phyloP scores from a whole-genome alignment of 2,113 vertebrate genomes.

The Psittacara wagleri region DNA sequence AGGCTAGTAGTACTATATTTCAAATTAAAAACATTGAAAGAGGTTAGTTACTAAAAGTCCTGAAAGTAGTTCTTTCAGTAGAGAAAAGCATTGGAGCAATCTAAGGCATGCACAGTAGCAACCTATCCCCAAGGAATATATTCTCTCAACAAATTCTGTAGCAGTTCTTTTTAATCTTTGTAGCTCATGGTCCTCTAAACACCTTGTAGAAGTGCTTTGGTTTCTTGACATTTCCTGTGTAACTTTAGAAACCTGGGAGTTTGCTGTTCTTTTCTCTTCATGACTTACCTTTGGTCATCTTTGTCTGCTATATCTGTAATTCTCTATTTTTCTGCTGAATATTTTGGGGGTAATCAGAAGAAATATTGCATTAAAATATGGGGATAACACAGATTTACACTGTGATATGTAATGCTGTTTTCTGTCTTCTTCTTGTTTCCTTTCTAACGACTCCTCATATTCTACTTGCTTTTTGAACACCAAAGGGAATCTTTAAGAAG shows the following conservation, averaged over 20 bases:
- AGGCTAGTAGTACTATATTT: not conserved
- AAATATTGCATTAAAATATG: not conserved
- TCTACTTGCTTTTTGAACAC: not conserved
- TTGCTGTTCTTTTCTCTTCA: not conserved
- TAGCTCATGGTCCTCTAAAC: not conserved
- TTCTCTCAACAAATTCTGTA: not conserved
- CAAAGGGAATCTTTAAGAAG: not conserved
- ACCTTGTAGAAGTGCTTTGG: not conserved
- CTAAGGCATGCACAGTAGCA: not conserved
- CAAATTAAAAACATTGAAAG: not conserved
- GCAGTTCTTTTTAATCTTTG: not conserved
- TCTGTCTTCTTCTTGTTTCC: not conserved
- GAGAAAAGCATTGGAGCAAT: not conserved
- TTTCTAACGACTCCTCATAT: not conserved
- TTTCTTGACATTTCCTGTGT: not conserved
- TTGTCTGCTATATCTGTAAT: not conserved
- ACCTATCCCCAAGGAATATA: not conserved
- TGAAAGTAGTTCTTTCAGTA: not conserved
- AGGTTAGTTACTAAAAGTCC: not conserved
- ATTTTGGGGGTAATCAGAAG: not conserved
- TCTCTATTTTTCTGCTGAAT: not conserved
- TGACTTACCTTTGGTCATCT: not conserved
- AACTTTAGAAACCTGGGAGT: not conserved
- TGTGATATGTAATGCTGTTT: not conserved
- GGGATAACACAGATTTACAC: not conserved